Percentiles rank a stretch among this genome's conserved stretches.
These are phyloP conservation scores for Bombus superbus DNA, from an alignment of 1,140 invertebrate genomes.

Conservation along the genomic window DNA sequence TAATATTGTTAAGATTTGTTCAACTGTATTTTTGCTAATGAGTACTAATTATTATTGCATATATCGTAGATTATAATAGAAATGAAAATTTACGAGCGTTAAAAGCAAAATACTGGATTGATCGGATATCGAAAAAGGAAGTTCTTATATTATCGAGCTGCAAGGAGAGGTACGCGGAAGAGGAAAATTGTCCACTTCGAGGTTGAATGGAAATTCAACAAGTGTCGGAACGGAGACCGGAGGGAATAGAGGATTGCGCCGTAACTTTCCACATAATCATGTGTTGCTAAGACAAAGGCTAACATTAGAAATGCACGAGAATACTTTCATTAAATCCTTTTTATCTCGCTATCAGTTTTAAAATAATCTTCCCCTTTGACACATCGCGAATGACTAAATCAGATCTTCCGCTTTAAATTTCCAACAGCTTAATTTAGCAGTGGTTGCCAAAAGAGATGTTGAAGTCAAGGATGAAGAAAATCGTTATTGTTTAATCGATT, in stretches of 20 bases:
- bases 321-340: neutral
- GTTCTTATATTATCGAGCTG: neutral
- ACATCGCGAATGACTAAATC: neutral
- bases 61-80: neutral
- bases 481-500: neutral
- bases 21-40: neutral
- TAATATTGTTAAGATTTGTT: neutral
- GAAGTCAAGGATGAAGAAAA: neutral
- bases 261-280: constrained; percentile 59
- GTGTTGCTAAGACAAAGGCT: neutral
- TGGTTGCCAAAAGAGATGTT: neutral
- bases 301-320: neutral
- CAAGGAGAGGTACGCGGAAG: neutral
- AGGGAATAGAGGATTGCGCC: constrained; percentile 37
- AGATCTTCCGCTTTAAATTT: neutral
- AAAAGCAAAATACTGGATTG: neutral
- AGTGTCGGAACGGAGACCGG: constrained; percentile 56
- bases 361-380: neutral
- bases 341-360: neutral
- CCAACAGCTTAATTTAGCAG: neutral
- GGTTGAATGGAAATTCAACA: constrained; percentile 68
- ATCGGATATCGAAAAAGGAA: neutral
- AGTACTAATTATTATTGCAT: neutral
- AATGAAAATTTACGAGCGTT: neutral
- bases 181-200: constrained; percentile 42